Evolutionary conservation across 23 tunicate species (phyloP).

Genomic region (Ascidia mentula): DNA sequence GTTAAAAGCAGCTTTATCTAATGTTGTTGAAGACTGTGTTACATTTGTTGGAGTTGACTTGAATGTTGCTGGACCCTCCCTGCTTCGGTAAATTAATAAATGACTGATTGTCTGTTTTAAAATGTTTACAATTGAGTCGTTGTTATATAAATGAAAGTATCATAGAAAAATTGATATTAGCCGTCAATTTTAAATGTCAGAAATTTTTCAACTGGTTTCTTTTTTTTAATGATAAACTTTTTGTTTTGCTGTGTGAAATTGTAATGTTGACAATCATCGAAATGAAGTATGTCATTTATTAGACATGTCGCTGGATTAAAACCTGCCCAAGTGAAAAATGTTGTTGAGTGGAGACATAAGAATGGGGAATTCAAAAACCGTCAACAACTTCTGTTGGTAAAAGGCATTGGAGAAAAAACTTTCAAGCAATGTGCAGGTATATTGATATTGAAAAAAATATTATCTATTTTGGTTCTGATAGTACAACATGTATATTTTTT

Average conservation of each 20-base stretch:
- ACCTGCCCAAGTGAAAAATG: conserved; percentile 62
- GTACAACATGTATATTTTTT: too few relatives aligned
- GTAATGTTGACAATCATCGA: not conserved
- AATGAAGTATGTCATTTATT: not conserved
- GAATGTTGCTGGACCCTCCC: conserved; percentile 54
- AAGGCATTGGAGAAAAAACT: conserved; percentile 86
- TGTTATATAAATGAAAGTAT: too few relatives aligned
- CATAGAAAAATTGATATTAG: too few relatives aligned
- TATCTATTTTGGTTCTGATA: too few relatives aligned
- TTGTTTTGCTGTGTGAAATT: not conserved
- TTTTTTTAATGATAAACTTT: too few relatives aligned
- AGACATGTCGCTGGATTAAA: conserved; percentile 89
- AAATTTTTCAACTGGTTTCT: too few relatives aligned
- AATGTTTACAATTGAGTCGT: not conserved
- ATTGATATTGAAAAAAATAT: too few relatives aligned
- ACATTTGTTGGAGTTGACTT: conserved; percentile 96
- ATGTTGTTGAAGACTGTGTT: conserved; percentile 92
- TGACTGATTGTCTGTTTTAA: not conserved
- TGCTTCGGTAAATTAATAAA: conserved; percentile 49
- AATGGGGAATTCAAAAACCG: conserved; percentile 70
- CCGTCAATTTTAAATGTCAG: too few relatives aligned
- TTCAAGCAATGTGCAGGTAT: conserved; percentile 91
- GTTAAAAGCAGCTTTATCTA: conserved; percentile 55
- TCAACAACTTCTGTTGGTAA: conserved; percentile 53
- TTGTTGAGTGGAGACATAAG: conserved; percentile 59